Percentiles rank a stretch among this genome's conserved stretches.
These are phyloP conservation scores for Chironomus riparius DNA, from an alignment of 2,888 invertebrate genomes.

Conservation along the genomic window DNA sequence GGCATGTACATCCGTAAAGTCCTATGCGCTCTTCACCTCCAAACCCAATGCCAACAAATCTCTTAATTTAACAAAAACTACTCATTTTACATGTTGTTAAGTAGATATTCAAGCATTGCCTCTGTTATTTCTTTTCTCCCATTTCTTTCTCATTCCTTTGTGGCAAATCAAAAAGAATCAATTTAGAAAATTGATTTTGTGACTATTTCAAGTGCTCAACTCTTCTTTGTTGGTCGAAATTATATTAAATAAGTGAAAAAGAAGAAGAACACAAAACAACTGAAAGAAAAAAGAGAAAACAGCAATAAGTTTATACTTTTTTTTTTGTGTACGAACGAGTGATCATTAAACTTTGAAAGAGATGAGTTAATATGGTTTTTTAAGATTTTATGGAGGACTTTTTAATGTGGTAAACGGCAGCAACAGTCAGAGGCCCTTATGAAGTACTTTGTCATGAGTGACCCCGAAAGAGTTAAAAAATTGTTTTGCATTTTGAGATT, in stretches of 20 bases:
- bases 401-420: not conserved
- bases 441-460: conserved; percentile 15
- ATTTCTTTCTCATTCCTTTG: not conserved
- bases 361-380: conserved; percentile 14
- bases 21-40: no score
- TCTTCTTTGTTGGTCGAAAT: not conserved
- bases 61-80: not conserved
- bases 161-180: conserved; percentile 20
- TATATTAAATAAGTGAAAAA: not conserved
- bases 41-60: not conserved
- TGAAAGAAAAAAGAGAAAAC: not conserved
- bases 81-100: not conserved
- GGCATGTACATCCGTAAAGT: no score
- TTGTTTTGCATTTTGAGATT: not conserved
- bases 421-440: not conserved
- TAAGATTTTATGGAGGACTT: conserved; percentile 2
- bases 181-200: conserved; percentile 18
- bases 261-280: not conserved
- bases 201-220: conserved; percentile 5
- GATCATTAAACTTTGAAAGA: not conserved
- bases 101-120: not conserved
- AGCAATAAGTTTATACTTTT: not conserved
- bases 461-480: not conserved
- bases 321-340: not conserved
- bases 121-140: not conserved